Conservation (phyloP, 1,140 invertebrate genomes). For the Pygmarrhopalites habei region DNA sequence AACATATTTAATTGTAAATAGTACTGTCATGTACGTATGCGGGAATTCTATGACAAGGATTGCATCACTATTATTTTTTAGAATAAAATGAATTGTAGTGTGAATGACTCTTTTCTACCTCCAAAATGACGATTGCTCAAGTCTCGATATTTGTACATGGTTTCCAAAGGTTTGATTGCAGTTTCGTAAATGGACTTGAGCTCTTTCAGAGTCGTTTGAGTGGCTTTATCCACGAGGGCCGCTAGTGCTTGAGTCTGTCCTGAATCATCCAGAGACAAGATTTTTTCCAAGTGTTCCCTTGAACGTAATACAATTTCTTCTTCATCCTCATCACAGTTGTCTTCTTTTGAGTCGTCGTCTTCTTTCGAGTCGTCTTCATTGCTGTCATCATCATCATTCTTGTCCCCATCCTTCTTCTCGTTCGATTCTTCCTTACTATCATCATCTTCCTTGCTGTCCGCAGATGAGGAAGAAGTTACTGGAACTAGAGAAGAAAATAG, state of each 20-base stretch:
- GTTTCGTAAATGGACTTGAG: constrained; percentile 79
- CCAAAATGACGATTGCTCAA: constrained; percentile 85
- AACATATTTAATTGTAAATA: not conserved
- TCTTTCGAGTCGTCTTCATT: constrained; percentile 17
- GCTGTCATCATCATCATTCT: constrained; percentile 13
- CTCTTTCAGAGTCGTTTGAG: constrained; percentile 70
- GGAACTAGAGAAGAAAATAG: not conserved
- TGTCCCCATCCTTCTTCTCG: constrained; percentile 11
- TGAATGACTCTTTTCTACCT: constrained; percentile 45
- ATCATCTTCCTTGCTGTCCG: constrained; percentile 1
- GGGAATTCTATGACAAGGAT: too few species aligned
- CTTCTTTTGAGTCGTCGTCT: constrained; percentile 14
- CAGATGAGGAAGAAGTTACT: not conserved
- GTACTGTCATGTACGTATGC: too few species aligned
- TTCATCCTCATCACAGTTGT: constrained; percentile 27
- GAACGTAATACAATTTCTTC: constrained; percentile 48
- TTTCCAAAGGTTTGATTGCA: constrained; percentile 82
- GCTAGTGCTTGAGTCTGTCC: constrained; percentile 64
- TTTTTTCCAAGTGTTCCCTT: constrained; percentile 69
- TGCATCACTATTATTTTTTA: not conserved
- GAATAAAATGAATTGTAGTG: not conserved
- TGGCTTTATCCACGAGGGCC: constrained; percentile 61
- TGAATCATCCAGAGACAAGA: constrained; percentile 62
- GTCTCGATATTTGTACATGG: constrained; percentile 82
- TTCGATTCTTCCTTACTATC: constrained; percentile 18